These are phyloP conservation scores for Tinamus guttatus DNA, from an alignment of 2,113 vertebrate species.

Conservation along the genomic window DNA sequence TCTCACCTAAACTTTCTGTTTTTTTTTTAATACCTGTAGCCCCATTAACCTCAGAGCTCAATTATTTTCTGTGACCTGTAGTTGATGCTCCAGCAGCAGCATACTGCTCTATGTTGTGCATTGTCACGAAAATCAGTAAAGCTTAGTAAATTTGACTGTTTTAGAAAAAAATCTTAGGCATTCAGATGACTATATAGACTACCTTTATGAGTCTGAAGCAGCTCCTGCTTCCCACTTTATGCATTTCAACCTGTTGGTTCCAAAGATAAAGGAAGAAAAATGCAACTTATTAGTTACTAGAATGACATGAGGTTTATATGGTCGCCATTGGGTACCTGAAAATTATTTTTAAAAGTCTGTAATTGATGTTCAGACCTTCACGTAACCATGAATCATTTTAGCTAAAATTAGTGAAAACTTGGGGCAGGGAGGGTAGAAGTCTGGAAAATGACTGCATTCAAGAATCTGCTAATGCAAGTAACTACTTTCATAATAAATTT, in stretches of 20 bases:
- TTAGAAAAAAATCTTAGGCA: slow-evolving; percentile 14
- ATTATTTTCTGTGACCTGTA: neutral
- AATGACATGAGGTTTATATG: neutral
- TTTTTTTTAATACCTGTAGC: neutral
- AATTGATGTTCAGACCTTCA: neutral
- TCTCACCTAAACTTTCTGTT: slow-evolving; percentile 33
- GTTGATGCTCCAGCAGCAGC: neutral
- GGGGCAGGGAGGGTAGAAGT: neutral
- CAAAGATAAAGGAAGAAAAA: neutral
- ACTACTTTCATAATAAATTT: neutral
- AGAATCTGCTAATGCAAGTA: neutral
- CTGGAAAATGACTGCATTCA: neutral
- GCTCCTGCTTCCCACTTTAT: neutral
- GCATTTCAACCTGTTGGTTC: rapidly evolving
- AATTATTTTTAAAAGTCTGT: slow-evolving; percentile 16
- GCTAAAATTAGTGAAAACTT: neutral
- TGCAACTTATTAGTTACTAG: neutral
- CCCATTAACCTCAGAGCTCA: neutral
- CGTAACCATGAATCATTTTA: neutral
- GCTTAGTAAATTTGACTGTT: neutral
- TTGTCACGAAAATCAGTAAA: neutral
- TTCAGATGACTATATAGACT: neutral
- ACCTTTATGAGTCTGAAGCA: neutral
- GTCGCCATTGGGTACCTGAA: neutral
- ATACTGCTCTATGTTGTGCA: neutral